phyloP scores from a whole-genome alignment of 2,797 vertebrate genomes.

The Sebastiscus albofasciatus region DNA sequence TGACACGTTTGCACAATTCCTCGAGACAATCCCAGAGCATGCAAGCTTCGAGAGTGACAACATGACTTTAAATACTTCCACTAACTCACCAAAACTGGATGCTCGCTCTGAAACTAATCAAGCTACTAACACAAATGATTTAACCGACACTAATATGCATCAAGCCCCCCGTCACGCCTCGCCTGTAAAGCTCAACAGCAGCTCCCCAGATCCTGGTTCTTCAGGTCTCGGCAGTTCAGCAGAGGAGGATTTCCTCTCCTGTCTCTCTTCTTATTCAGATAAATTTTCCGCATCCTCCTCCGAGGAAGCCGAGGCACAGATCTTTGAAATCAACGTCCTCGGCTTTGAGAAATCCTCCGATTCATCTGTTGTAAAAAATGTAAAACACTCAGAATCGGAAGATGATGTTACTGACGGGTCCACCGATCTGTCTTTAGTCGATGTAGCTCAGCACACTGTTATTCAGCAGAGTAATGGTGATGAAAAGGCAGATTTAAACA shows the following conservation, averaged over 20 bases:
- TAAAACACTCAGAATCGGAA: slow-evolving; percentile 12
- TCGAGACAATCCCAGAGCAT: slow-evolving; percentile 70
- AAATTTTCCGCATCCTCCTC: slow-evolving; percentile 63
- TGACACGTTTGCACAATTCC: slow-evolving; percentile 45
- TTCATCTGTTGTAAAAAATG: not conserved
- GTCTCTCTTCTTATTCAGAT: slow-evolving; percentile 65
- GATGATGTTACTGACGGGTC: slow-evolving; percentile 23
- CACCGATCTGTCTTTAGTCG: slow-evolving; percentile 8
- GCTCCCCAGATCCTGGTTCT: slow-evolving; percentile 61
- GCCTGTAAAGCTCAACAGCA: slow-evolving; percentile 20
- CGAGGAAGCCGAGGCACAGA: slow-evolving; percentile 50
- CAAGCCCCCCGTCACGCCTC: not conserved
- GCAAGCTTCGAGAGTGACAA: slow-evolving; percentile 34
- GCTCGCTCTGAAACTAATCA: slow-evolving; percentile 16
- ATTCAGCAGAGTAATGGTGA: not conserved
- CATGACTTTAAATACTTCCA: not conserved
- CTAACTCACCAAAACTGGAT: slow-evolving; percentile 12
- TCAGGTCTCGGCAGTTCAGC: slow-evolving; percentile 70
- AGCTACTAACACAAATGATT: slow-evolving; percentile 24
- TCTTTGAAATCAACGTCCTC: slow-evolving; percentile 22
- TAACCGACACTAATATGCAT: slow-evolving; percentile 24
- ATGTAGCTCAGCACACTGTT: slow-evolving; percentile 17
- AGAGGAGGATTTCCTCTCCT: slow-evolving; percentile 70
- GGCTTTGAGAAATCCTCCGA: slow-evolving; percentile 26
- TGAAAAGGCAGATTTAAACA: not conserved